These are phyloP conservation scores for Harpagifer antarcticus DNA, from an alignment of 2,797 vertebrate species.

Conservation along the genomic window DNA sequence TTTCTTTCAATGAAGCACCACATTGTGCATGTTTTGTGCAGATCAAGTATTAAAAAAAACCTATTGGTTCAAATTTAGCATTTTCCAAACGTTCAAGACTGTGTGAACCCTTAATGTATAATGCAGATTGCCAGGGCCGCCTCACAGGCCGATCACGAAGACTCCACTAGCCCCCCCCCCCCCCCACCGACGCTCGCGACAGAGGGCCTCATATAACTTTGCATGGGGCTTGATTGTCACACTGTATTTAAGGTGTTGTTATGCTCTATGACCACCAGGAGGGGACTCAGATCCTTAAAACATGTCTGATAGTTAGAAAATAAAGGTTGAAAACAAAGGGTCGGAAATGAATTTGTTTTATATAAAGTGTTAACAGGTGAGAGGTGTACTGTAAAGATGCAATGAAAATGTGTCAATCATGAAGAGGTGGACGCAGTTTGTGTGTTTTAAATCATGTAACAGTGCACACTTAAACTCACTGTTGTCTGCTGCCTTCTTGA, in stretches of 20 bases:
- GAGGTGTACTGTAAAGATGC: background rate
- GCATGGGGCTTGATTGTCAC: background rate
- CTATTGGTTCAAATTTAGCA: too few species aligned
- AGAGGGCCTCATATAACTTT: too few species aligned
- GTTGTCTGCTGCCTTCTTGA: slow-evolving; percentile 96
- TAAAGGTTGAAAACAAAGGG: background rate
- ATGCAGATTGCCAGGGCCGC: background rate
- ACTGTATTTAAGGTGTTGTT: background rate
- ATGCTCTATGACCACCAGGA: slow-evolving; percentile 24
- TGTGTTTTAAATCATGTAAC: background rate
- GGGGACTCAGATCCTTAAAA: background rate
- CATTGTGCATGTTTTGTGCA: too few species aligned
- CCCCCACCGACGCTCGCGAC: too few species aligned
- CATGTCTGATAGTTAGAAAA: background rate
- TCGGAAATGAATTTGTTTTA: background rate
- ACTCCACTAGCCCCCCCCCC: too few species aligned
- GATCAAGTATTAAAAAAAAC: too few species aligned
- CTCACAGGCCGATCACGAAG: too few species aligned
- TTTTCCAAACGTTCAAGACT: too few species aligned
- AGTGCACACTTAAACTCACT: slow-evolving; percentile 85
- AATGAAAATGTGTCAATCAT: background rate
- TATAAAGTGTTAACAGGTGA: background rate
- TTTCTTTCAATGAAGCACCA: too few species aligned
- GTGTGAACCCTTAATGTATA: too few species aligned
- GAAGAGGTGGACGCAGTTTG: background rate